Evolutionary conservation across 1,140 invertebrate species (phyloP), one percentile per base, ranked within the genome.

Genomic region (Chrysopa pallens): DNA sequence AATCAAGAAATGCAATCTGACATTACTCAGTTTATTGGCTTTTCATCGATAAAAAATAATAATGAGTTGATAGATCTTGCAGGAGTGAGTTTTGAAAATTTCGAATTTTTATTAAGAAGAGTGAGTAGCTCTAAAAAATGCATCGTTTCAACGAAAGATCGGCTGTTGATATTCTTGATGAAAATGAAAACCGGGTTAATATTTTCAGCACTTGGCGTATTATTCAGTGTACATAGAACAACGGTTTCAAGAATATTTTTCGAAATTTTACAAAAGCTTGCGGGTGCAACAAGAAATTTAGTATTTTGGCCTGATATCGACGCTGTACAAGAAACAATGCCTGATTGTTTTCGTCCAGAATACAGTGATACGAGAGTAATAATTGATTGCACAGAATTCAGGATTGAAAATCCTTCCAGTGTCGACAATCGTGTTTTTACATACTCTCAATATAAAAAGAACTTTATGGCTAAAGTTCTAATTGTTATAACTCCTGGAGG

Each of bases 301-400:
- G 45, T 55, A 12, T 47, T 48, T 40, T 55, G 53, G 53, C 49
- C 48, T 38, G 17, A 37, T 36, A 48, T 43, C 43, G 36, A 46
- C 38, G 35, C 29, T 29, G 45, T 53, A 11, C 36, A 40, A 50
- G 2, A 5, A n/a, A n/a, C n/a, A n/a, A n/a, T n/a, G n/a, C n/a
- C n/a, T n/a, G n/a, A n/a, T n/a, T n/a, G n/a, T n/a, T n/a, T n/a
- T n/a, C n/a, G n/a, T n/a, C n/a, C n/a, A n/a, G n/a, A n/a, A n/a
- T n/a, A n/a, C n/a, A n/a, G n/a, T n/a, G n/a, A n/a, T n/a, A n/a
- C n/a, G n/a, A n/a, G n/a, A n/a, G n/a, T n/a, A n/a, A n/a, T n/a
- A n/a, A n/a, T n/a, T n/a, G n/a, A n/a, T n/a, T n/a, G n/a, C n/a
- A n/a, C n/a, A n/a, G n/a, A n/a, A n/a, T n/a, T n/a, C n/a, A n/a